A percentile compares a stretch with the other conserved stretches of the same genome.
phyloP scores from a whole-genome alignment of 2,113 vertebrate genomes.

The Cinclus cinclus region DNA sequence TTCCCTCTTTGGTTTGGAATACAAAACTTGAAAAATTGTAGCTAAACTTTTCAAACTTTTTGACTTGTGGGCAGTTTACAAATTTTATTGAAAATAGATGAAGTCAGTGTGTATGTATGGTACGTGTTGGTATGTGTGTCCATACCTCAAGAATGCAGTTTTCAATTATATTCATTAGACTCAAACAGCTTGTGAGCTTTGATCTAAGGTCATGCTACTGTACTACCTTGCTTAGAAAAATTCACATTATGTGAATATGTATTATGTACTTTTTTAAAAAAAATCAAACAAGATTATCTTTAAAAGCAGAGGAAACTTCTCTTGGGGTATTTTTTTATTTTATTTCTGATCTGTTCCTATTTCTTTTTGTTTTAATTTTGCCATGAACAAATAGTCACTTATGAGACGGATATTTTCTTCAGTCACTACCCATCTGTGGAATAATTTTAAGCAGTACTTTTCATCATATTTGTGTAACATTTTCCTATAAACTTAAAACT shows the following conservation, averaged over 20 bases:
- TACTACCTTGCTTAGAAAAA: neutral
- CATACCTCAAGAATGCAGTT: neutral
- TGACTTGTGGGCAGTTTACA: neutral
- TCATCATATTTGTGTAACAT: neutral
- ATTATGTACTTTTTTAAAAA: neutral
- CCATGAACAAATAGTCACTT: neutral
- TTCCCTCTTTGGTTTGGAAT: neutral
- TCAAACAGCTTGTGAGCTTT: neutral
- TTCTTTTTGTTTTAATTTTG: neutral
- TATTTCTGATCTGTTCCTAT: neutral
- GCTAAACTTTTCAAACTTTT: neutral
- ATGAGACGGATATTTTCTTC: neutral
- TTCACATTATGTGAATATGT: neutral
- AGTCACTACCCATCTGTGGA: neutral
- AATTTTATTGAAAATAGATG: neutral
- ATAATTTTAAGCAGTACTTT: neutral
- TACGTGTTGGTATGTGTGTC: neutral
- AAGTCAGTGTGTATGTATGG: neutral
- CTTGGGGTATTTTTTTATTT: neutral
- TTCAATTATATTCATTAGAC: neutral
- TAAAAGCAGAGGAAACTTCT: neutral
- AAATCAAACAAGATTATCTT: neutral
- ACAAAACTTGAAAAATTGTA: neutral
- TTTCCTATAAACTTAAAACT: conserved; percentile 4
- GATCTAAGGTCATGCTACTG: neutral